A percentile compares a stretch with the other conserved stretches of the same genome.
phyloP scores from a whole-genome alignment of 2,888 invertebrate genomes.

The Brassicogethes aeneus region DNA sequence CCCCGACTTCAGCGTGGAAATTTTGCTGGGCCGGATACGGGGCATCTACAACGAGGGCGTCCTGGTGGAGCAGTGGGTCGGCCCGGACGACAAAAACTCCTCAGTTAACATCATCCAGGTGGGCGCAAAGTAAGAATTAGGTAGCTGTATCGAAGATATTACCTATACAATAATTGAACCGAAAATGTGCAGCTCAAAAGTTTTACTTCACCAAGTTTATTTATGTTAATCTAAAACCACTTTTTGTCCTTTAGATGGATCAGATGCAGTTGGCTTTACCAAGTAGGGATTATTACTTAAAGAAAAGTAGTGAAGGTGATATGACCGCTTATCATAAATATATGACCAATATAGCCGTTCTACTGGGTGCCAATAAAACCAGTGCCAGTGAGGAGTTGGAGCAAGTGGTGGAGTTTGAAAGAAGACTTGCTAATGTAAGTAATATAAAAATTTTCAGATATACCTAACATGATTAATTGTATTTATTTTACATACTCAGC shows the following conservation, averaged over 20 bases:
- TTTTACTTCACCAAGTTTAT: too few relatives aligned
- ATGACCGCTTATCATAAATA: slow-evolving; percentile 71
- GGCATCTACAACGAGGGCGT: slow-evolving; percentile 68
- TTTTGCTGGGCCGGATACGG: slow-evolving; percentile 53
- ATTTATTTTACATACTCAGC: too few relatives aligned
- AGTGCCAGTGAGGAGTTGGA: slow-evolving; percentile 59
- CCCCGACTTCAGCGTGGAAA: slow-evolving; percentile 50
- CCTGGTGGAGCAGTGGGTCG: slow-evolving; percentile 73
- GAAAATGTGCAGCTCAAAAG: too few relatives aligned
- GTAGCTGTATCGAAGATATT: slow-evolving; percentile 13
- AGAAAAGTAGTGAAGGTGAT: slow-evolving; percentile 63
- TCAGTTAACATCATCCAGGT: slow-evolving; percentile 86
- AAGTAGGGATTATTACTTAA: slow-evolving; percentile 76
- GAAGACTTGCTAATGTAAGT: slow-evolving; percentile 68
- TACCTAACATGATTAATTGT: too few relatives aligned
- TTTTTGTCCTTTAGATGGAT: slow-evolving; percentile 48
- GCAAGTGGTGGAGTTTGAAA: slow-evolving; percentile 69
- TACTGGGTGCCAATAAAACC: slow-evolving; percentile 62
- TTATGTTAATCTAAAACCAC: too few relatives aligned
- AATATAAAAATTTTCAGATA: too few relatives aligned
- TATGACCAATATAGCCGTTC: slow-evolving; percentile 69
- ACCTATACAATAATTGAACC: too few relatives aligned
- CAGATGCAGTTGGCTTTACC: slow-evolving; percentile 72
- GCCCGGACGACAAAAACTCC: slow-evolving; percentile 88
- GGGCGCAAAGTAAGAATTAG: slow-evolving; percentile 40